These are phyloP conservation scores for Desmophyllum pertusum DNA, from an alignment of 92 coral and sea anemone species.

Conservation along the genomic window DNA sequence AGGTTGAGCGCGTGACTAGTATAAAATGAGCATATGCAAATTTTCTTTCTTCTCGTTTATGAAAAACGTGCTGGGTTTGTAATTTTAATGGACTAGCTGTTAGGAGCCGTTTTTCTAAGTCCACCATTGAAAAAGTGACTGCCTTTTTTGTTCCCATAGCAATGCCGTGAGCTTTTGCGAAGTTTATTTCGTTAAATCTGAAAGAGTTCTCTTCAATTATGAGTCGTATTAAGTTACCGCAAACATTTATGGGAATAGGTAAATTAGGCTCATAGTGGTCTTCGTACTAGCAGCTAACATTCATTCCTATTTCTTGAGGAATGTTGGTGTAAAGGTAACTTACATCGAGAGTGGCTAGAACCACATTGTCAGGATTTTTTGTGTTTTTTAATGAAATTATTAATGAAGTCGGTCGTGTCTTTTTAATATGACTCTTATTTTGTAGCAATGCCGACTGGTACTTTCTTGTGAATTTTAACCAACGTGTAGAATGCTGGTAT, in stretches of 20 bases:
- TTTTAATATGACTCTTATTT: slow-evolving; percentile 37
- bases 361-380: not conserved
- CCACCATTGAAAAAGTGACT: too few relatives aligned
- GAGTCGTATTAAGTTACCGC: slow-evolving; percentile 6
- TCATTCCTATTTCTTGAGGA: slow-evolving; percentile 31
- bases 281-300: slow-evolving; percentile 15
- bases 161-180: not conserved
- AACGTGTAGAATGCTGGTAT: slow-evolving; percentile 36
- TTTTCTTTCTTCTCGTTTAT: too few relatives aligned
- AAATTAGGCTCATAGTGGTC: not conserved
- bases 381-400: slow-evolving; percentile 37
- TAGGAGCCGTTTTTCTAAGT: too few relatives aligned
- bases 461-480: slow-evolving; percentile 43
- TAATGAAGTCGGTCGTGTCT: slow-evolving; percentile 43
- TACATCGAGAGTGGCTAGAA: slow-evolving; percentile 5
- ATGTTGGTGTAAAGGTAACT: slow-evolving; percentile 40
- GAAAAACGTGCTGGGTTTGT: too few relatives aligned
- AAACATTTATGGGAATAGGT: not conserved
- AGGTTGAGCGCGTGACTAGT: too few relatives aligned
- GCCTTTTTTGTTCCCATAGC: slow-evolving; percentile 3
- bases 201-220: slow-evolving; percentile 11
- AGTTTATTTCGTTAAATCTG: not conserved
- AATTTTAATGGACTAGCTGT: too few relatives aligned
- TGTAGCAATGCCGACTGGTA: slow-evolving; percentile 43
- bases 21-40: too few relatives aligned